A percentile compares a stretch with the other conserved stretches of the same genome.
phyloP scores from a whole-genome alignment of 1,140 invertebrate genomes.

The Eurosta solidaginis region DNA sequence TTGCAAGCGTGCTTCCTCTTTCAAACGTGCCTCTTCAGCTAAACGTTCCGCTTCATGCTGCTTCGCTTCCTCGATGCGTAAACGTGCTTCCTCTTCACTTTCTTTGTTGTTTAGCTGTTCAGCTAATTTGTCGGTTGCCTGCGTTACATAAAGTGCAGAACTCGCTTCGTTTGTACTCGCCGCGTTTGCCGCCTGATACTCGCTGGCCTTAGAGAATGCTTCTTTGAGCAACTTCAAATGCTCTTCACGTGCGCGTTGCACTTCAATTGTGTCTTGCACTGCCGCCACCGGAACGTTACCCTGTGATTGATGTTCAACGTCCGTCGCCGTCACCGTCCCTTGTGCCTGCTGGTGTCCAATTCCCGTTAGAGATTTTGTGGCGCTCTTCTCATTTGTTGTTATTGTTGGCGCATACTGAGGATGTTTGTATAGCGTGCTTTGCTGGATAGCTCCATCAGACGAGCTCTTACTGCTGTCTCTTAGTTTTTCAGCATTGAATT shows the following conservation, averaged over 20 bases:
- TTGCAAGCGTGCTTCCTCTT: conserved; percentile 40
- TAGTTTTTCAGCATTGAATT: not conserved
- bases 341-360: not conserved
- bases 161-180: not conserved
- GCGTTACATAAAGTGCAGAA: not conserved
- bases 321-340: not conserved
- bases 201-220: not conserved
- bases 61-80: not conserved
- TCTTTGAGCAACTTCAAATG: conserved; percentile 32
- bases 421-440: not conserved
- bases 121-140: not conserved
- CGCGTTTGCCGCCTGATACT: not conserved
- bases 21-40: conserved; percentile 40
- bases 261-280: conserved; percentile 42
- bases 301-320: not conserved
- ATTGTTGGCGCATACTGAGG: not conserved
- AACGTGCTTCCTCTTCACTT: not conserved
- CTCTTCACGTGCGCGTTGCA: conserved; percentile 32
- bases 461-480: not conserved
- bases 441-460: not conserved
- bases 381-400: not conserved
- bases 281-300: not conserved
- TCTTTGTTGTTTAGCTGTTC: not conserved
- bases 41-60: conserved; percentile 36
- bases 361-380: not conserved